Evolutionary conservation across 2,113 vertebrate species (phyloP).

Genomic region (Sinocyclocheilus anshuiensis): DNA sequence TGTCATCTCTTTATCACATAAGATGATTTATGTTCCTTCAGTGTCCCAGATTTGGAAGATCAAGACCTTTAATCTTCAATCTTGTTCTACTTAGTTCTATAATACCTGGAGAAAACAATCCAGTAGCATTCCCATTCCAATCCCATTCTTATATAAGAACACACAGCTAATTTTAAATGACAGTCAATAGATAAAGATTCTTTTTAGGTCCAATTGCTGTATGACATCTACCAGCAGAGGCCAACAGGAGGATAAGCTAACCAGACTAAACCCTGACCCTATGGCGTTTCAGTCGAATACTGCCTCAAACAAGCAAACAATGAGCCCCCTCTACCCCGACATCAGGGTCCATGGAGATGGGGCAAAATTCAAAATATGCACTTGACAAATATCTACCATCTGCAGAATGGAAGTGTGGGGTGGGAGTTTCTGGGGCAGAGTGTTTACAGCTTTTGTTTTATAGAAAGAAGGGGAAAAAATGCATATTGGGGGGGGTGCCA

Average conservation of each 20-base stretch:
- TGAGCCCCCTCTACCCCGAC: not conserved
- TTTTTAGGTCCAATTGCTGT: not conserved
- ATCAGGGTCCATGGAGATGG: conserved; percentile 69
- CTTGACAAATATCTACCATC: conserved; percentile 68
- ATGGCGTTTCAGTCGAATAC: not conserved
- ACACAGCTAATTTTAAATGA: no score
- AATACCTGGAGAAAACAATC: not conserved
- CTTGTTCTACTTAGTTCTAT: not conserved
- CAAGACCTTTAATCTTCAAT: not conserved
- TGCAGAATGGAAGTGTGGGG: conserved; percentile 58
- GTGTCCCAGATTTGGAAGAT: not conserved
- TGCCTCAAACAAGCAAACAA: conserved; percentile 17
- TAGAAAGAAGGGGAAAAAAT: conserved; percentile 26
- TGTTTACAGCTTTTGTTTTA: conserved; percentile 13
- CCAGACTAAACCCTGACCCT: not conserved
- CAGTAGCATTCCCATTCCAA: not conserved
- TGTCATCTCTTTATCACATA: not conserved
- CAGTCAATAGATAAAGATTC: no score
- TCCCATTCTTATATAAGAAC: no score
- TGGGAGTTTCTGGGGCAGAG: conserved; percentile 59
- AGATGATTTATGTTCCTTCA: conserved; percentile 19
- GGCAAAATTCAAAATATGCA: conserved; percentile 64
- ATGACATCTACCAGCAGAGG: not conserved
- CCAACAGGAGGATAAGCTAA: not conserved
- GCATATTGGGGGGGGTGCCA: conserved; percentile 62